Evolutionary conservation across 2,888 invertebrate genomes (phyloP).

Genomic region (Empis stercorea): DNA sequence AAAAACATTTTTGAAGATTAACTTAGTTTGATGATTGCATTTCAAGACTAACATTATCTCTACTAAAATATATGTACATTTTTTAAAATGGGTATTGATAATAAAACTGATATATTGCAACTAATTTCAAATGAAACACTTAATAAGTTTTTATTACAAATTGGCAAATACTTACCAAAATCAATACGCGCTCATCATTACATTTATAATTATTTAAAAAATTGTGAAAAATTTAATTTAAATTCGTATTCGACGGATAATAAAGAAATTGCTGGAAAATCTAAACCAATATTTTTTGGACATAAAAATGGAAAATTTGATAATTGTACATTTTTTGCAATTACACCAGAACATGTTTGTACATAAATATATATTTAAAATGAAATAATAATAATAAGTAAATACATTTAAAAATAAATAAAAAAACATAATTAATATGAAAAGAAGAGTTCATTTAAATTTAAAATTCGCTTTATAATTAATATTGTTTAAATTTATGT

Average conservation of each 20-base stretch:
- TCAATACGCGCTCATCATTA: constrained; percentile 9
- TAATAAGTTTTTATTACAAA: no score
- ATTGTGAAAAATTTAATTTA: background rate
- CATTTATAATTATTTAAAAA: constrained; percentile 5
- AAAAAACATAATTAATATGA: background rate
- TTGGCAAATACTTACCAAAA: background rate
- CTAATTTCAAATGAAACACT: no score
- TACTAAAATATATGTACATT: no score
- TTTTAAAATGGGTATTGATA: no score
- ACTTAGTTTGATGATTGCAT: no score
- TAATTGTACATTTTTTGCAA: constrained; percentile 10
- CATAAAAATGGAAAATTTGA: constrained; percentile 9
- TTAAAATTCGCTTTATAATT: no score
- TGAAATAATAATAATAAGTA: background rate
- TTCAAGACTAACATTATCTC: no score
- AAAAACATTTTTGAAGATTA: no score
- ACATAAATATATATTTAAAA: background rate
- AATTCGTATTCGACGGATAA: background rate
- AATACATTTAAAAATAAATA: background rate
- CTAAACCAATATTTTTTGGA: no score
- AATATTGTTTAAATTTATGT: no score
- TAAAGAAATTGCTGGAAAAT: constrained; percentile 4
- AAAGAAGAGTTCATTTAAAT: no score
- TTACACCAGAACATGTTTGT: constrained; percentile 7
- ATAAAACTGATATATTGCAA: no score